These are phyloP conservation scores for Phaonia tiefii DNA, from an alignment of 2,888 invertebrate species.

Conservation along the genomic window DNA sequence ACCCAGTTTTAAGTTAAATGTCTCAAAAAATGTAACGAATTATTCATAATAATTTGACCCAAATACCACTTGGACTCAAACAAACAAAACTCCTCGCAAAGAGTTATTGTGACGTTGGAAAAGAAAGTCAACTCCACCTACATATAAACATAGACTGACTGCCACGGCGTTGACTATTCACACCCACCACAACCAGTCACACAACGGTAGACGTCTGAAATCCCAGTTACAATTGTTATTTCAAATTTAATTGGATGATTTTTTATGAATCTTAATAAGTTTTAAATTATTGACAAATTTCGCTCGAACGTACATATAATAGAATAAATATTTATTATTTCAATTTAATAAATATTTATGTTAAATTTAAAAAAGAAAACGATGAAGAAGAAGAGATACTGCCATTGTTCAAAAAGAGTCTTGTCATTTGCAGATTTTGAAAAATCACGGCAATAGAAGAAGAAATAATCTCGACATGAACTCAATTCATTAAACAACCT, in stretches of 20 bases:
- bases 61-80: constrained; percentile 15
- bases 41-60: constrained; percentile 6
- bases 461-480: constrained; percentile 57
- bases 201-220: neutral
- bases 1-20: too few relatives aligned
- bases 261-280: constrained; percentile 29
- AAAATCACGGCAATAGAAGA: constrained; percentile 25
- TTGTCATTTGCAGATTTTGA: constrained; percentile 3
- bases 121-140: constrained; percentile 2
- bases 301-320: constrained; percentile 42
- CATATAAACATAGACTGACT: neutral
- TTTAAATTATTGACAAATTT: constrained; percentile 44
- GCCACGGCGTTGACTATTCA: neutral
- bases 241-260: constrained; percentile 18
- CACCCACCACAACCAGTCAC: neutral
- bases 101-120: neutral
- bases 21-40: too few relatives aligned
- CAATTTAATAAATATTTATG: neutral
- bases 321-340: too few relatives aligned
- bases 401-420: neutral
- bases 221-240: neutral
- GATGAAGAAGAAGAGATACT: neutral
- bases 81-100: neutral
- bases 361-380: constrained; percentile 13
- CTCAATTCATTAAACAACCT: constrained; percentile 63